Evolutionary conservation across 1,140 invertebrate species (phyloP).

Genomic region (Heliothis virescens): DNA sequence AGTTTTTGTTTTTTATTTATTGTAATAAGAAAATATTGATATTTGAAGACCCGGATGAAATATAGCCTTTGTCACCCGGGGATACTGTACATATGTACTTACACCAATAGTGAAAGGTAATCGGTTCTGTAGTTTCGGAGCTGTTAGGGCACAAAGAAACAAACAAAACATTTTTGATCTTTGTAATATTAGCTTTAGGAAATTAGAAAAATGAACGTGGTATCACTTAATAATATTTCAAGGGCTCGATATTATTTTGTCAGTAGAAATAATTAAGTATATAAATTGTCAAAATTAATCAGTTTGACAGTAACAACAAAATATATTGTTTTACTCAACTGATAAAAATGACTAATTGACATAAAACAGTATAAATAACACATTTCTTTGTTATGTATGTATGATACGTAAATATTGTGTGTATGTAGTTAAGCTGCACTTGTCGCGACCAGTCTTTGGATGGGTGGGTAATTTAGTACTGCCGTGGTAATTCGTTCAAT

Average conservation of each 20-base stretch:
- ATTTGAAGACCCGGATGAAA: too few species aligned
- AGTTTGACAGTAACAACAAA: background rate
- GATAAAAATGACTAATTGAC: conserved; percentile 1
- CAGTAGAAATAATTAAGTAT: background rate
- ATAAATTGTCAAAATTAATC: background rate
- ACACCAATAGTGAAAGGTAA: too few species aligned
- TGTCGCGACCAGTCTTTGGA: too few species aligned
- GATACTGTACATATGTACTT: too few species aligned
- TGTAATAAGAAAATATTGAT: background rate
- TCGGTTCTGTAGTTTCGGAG: too few species aligned
- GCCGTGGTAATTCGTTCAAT: too few species aligned
- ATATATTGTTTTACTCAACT: background rate
- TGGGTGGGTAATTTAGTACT: too few species aligned
- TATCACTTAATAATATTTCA: background rate
- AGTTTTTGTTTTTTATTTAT: background rate
- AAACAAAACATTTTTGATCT: too few species aligned
- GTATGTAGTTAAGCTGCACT: background rate
- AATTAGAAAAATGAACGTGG: background rate
- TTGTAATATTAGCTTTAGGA: too few species aligned
- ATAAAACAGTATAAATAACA: background rate
- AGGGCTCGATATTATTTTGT: background rate
- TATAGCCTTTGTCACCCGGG: too few species aligned
- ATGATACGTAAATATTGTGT: background rate
- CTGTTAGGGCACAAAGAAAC: too few species aligned
- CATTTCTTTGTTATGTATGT: background rate